Evolutionary conservation across 2,888 invertebrate species (phyloP).

Genomic region (Choreutis nemorana): DNA sequence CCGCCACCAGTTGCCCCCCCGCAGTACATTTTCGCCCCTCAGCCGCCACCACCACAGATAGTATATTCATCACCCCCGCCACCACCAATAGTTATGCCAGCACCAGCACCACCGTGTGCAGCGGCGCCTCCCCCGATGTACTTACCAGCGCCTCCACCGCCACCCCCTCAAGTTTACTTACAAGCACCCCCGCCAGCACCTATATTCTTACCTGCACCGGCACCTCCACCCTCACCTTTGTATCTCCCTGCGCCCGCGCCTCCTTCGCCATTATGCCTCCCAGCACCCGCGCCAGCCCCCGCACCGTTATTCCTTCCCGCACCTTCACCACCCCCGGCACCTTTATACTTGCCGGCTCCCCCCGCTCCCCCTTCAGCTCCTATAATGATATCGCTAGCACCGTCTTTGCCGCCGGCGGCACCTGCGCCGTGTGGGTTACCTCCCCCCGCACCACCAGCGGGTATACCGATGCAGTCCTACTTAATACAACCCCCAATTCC

Average conservation of each 20-base stretch:
- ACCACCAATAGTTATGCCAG: slow-evolving; percentile 15
- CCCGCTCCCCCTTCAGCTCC: slow-evolving; percentile 12
- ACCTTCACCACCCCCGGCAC: slow-evolving; percentile 15
- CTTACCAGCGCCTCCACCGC: slow-evolving; percentile 12
- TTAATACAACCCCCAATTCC: slow-evolving; percentile 45
- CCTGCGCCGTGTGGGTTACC: slow-evolving; percentile 14
- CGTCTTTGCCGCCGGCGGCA: slow-evolving; percentile 21
- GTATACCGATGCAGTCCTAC: slow-evolving; percentile 45
- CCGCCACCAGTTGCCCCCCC: slow-evolving; percentile 16
- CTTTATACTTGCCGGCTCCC: slow-evolving; percentile 13
- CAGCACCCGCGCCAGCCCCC: slow-evolving; percentile 14
- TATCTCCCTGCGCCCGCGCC: slow-evolving; percentile 12
- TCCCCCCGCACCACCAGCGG: slow-evolving; percentile 23
- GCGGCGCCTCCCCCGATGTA: slow-evolving; percentile 10
- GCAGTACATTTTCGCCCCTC: slow-evolving; percentile 5
- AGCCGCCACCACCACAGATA: background rate
- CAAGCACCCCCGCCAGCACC: background rate
- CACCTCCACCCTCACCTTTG: slow-evolving; percentile 7
- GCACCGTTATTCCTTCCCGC: slow-evolving; percentile 15
- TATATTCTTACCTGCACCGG: slow-evolving; percentile 3
- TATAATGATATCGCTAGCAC: slow-evolving; percentile 30
- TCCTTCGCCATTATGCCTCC: slow-evolving; percentile 13
- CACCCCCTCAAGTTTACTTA: slow-evolving; percentile 5
- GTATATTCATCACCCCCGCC: slow-evolving; percentile 14
- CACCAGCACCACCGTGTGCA: slow-evolving; percentile 1